Percentiles rank a stretch among this genome's conserved stretches.
phyloP scores from a whole-genome alignment of 2,113 vertebrate species.

The Malaclemys terrapin region DNA sequence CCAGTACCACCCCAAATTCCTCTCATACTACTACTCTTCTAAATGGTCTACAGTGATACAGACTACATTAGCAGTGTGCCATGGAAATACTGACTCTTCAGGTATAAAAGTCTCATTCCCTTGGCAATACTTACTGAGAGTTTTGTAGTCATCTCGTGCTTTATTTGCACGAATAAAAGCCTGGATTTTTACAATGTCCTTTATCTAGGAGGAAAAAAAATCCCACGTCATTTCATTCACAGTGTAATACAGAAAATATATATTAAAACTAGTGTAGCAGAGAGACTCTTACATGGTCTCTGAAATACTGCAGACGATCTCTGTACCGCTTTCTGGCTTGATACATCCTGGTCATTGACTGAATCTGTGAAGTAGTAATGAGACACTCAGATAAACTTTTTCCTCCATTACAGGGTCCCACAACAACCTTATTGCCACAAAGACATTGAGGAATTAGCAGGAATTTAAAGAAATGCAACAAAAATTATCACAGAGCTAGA shows the following conservation, averaged over 20 bases:
- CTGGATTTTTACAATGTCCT: slow-evolving; percentile 96
- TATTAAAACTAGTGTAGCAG: background rate
- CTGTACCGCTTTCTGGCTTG: slow-evolving; percentile 93
- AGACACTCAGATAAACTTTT: background rate
- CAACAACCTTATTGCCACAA: background rate
- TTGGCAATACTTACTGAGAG: slow-evolving; percentile 90
- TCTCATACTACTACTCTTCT: background rate
- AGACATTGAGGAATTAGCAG: background rate
- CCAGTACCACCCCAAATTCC: background rate
- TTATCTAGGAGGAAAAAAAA: slow-evolving; percentile 82
- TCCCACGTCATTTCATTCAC: background rate
- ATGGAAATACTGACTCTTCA: background rate
- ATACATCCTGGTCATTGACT: slow-evolving; percentile 94
- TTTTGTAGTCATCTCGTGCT: slow-evolving; percentile 98
- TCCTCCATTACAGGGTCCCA: background rate
- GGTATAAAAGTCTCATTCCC: background rate
- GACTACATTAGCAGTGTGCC: background rate
- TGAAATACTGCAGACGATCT: slow-evolving; percentile 93
- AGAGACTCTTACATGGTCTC: slow-evolving; percentile 87
- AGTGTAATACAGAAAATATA: background rate
- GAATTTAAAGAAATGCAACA: background rate
- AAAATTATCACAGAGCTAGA: background rate
- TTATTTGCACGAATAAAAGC: slow-evolving; percentile 99
- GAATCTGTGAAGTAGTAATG: slow-evolving; percentile 83
- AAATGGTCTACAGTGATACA: background rate